phyloP scores from a whole-genome alignment of 2,888 invertebrate genomes.

The Doris montereyensis region DNA sequence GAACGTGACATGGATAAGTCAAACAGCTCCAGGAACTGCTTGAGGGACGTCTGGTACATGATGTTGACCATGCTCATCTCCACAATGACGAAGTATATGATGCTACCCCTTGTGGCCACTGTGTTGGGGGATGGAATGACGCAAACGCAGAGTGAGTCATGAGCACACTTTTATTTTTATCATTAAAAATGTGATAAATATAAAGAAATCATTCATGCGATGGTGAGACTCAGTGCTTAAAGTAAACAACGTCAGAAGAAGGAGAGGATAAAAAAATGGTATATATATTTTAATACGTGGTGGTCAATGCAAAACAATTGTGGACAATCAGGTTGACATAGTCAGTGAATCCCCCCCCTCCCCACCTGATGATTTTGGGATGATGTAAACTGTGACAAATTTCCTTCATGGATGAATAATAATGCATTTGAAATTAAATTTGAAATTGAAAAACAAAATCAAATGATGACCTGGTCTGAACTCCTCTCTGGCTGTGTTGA shows the following conservation, averaged over 20 bases:
- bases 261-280: too few species aligned
- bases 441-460: neutral
- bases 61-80: constrained; percentile 97
- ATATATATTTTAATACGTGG: too few species aligned
- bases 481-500: constrained; percentile 93
- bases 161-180: too few species aligned
- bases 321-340: too few species aligned
- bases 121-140: too few species aligned
- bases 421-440: neutral
- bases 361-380: too few species aligned
- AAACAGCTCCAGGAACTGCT: constrained; percentile 93
- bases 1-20: constrained; percentile 91
- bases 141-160: too few species aligned
- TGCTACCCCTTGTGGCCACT: constrained; percentile 94
- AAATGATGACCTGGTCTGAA: constrained; percentile 81
- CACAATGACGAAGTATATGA: constrained; percentile 94
- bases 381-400: too few species aligned
- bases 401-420: too few species aligned
- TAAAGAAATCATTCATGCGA: neutral
- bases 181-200: neutral
- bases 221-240: neutral
- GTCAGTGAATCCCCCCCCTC: too few species aligned
- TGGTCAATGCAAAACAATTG: too few species aligned
- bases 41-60: constrained; percentile 97
- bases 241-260: too few species aligned